Evolutionary conservation across 2,888 invertebrate species (phyloP), one percentile per base, ranked within the genome.

Genomic region (Cantharis flavilabris): DNA sequence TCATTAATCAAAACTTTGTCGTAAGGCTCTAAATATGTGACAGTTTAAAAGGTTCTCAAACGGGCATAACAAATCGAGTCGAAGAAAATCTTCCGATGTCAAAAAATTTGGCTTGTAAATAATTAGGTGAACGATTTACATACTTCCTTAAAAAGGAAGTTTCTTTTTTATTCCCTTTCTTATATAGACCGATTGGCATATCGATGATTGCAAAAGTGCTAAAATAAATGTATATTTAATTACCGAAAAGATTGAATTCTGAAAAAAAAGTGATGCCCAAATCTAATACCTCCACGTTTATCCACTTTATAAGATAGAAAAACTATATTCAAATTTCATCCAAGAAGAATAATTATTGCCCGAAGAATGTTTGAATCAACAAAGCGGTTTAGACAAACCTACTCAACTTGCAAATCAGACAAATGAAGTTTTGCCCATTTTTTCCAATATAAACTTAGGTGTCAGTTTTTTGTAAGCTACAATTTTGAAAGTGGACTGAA

Each of bases 41-140:
- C 80, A 79, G 76, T 79, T 75, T 79, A 81, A 83, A 83, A 82
- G 72, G 65, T 67, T 67, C 18, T 67, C 65, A 67, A 23, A 23
- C 49, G n/a, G 49, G 49, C 49, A 49, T 49, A 49, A 49, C 49
- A 49, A 49, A 49, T 49, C n/a, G 49, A 49, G 49, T 49, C 5
- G 49, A 49, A 49, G 49, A 49, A 49, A 49, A 49, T 49, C n/a
- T 2, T n/a, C 7, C 49, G 49, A 49, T 49, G 49, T n/a, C 49
- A 49, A 49, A 49, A 49, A 49, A 49, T 49, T 49, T 49, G 49
- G 49, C 33, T 13, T 49, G 49, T 5, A 13, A 20, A 26, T 26
- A 26, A 26, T 5, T 49, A 49, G 49, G 49, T 49, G n/a, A n/a
- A n/a, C 49, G n/a, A 49, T 49, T 49, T 49, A n/a, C 49, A 13